Evolutionary conservation across 1,140 invertebrate genomes (phyloP), one percentile per base, ranked within the genome.

Genomic region (Meloidogyne floridensis): DNA sequence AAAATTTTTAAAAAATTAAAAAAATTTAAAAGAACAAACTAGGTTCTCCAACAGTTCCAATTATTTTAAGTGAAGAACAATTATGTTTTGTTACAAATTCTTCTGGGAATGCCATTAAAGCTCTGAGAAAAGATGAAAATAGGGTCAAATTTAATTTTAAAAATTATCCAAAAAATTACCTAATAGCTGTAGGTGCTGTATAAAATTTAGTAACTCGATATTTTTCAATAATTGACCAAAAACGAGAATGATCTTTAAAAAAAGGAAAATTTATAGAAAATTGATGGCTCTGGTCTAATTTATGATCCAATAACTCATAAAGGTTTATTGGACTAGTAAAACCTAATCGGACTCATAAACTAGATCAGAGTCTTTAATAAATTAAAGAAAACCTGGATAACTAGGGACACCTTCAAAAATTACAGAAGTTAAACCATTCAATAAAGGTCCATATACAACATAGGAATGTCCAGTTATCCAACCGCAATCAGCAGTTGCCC

Each of bases 401-500:
- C 90, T 96, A 9, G 96, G 96, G 0, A 95, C 95, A 4, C 97
- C 97, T 92, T 98, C 96, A 91, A 98, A 98, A 95, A 96, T 93
- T 51, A 97, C 93, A 51, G 94, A 95, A 53, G 95, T 97, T 10
- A 96, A 94, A n/a, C 93, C 94, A 91, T 98, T 98, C 1, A 94
- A 93, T 53, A 99, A 91, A 5, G 96, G 95, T 42, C 95, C 96
- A 90, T 98, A 98, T 10, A 95, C 94, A 10, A 97, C 94, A 89
- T 98, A 98, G 0, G 95, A 95, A 90, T 98, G 96, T 2, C 87
- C 87, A 18, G 87, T 98, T 87, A 98, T 98, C 96, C 96, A 98
- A 82, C 81, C 86, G 79, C 98, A 94, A 90, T 99, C 97, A n/a
- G 97, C 97, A n/a, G 96, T 98, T 88, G 97, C 98, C 94, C 95